A percentile compares a stretch with the other conserved stretches of the same genome.
These are phyloP conservation scores for Ceratoteleas bidentatus DNA, from an alignment of 1,140 invertebrate species.

Conservation along the genomic window DNA sequence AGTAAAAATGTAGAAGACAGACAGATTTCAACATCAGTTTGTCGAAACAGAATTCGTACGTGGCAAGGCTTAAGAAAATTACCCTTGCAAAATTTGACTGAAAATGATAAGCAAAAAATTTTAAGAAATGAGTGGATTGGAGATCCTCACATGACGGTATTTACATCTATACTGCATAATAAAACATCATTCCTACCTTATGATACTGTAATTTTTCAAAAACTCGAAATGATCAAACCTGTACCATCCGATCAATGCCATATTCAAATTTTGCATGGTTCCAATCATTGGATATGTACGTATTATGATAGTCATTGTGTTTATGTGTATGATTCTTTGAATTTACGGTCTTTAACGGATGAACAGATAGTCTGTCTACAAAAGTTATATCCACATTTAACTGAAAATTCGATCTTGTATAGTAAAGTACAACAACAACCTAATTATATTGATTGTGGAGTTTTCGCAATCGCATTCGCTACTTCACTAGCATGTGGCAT, in stretches of 20 bases:
- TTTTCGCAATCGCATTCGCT: constrained; percentile 23
- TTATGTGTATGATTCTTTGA: constrained; percentile 34
- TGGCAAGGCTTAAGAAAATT: constrained; percentile 37
- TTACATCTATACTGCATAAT: constrained; percentile 36
- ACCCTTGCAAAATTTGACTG: constrained; percentile 7
- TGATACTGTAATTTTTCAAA: constrained; percentile 26
- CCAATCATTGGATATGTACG: constrained; percentile 37
- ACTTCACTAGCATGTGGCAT: constrained; percentile 11
- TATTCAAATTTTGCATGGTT: constrained; percentile 28
- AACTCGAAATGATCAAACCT: constrained; percentile 19
- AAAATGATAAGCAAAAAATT: constrained; percentile 16
- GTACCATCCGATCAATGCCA: constrained; percentile 10
- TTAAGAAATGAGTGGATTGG: constrained; percentile 19
- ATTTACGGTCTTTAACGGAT: constrained; percentile 14
- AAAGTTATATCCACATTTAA: constrained; percentile 21
- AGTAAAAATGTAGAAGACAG: not conserved
- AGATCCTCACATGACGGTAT: constrained; percentile 15
- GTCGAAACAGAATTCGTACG: not conserved
- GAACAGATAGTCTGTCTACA: constrained; percentile 5
- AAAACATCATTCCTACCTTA: constrained; percentile 23
- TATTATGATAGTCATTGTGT: constrained; percentile 11
- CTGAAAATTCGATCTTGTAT: constrained; percentile 13
- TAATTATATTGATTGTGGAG: constrained; percentile 23
- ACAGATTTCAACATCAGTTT: not conserved
- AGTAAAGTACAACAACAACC: constrained; percentile 26